Conservation (phyloP, 2,888 invertebrate genomes). For the Seira musarum region DNA sequence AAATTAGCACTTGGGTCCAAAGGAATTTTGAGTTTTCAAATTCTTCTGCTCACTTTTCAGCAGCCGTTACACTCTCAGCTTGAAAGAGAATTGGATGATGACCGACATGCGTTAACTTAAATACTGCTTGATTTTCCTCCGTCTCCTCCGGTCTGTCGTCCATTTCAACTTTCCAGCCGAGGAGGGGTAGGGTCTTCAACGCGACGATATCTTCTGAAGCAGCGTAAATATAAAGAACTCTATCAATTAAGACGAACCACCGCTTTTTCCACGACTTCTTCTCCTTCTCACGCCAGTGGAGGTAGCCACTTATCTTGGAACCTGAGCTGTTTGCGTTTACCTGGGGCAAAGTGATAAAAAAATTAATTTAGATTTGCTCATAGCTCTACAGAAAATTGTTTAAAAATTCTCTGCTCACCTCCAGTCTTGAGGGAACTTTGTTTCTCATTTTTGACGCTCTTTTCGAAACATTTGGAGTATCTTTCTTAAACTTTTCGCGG, state of each 20-base stretch:
- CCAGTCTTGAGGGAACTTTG: conserved; percentile 71
- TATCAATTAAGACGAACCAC: conserved; percentile 77
- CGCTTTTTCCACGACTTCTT: conserved; percentile 74
- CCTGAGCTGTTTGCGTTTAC: conserved; percentile 75
- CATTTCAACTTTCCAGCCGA: conserved; percentile 74
- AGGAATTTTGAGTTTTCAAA: background rate
- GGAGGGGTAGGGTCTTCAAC: conserved; percentile 74
- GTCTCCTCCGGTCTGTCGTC: conserved; percentile 71
- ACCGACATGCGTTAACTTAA: conserved; percentile 74
- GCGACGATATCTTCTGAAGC: conserved; percentile 77
- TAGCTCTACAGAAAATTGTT: conserved; percentile 15
- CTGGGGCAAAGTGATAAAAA: conserved; percentile 70
- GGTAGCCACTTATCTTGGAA: conserved; percentile 76
- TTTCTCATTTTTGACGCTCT: conserved; percentile 69
- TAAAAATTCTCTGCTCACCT: conserved; percentile 70
- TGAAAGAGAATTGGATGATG: conserved; percentile 73
- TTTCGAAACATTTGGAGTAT: conserved; percentile 67
- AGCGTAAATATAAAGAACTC: conserved; percentile 74
- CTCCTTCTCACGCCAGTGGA: conserved; percentile 72
- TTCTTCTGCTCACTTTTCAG: conserved; percentile 71
- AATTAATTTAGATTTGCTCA: background rate
- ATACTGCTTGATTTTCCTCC: conserved; percentile 73
- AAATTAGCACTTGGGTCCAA: too few relatives aligned
- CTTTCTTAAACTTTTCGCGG: conserved; percentile 70
- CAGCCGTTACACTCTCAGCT: conserved; percentile 72